Evolutionary conservation across 1,140 invertebrate species (phyloP).

Genomic region (Carcinoscorpius rotundicauda): DNA sequence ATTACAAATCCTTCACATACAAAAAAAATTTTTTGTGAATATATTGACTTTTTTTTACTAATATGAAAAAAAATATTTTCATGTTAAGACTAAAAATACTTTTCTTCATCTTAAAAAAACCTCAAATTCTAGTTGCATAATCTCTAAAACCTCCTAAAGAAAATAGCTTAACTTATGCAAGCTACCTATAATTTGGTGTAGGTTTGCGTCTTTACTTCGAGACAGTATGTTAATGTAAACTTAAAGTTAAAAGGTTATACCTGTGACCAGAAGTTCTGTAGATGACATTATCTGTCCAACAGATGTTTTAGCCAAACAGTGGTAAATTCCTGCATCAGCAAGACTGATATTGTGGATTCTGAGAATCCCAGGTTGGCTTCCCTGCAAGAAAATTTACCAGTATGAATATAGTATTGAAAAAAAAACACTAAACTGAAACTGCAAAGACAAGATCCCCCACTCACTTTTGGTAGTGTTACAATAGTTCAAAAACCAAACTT

Average conservation of each 20-base stretch:
- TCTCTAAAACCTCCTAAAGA: neutral
- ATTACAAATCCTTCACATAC: too few species aligned
- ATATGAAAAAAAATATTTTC: too few species aligned
- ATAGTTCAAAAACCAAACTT: too few species aligned
- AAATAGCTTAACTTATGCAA: neutral
- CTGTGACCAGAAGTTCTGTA: conserved; percentile 56
- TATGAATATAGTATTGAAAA: conserved; percentile 1
- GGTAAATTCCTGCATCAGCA: conserved; percentile 72
- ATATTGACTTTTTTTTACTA: too few species aligned
- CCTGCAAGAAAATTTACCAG: conserved; percentile 9
- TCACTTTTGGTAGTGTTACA: too few species aligned
- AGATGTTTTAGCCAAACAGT: conserved; percentile 75
- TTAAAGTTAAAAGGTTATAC: conserved; percentile 24
- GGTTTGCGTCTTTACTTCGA: too few species aligned
- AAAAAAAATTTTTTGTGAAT: too few species aligned
- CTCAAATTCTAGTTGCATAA: neutral
- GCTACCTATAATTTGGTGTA: too few species aligned
- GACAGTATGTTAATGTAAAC: neutral
- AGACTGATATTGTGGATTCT: conserved; percentile 69
- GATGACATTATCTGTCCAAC: conserved; percentile 62
- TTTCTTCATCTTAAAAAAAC: too few species aligned
- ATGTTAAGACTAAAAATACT: too few species aligned
- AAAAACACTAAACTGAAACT: neutral
- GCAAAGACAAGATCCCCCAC: too few species aligned
- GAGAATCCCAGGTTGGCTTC: conserved; percentile 44